A percentile compares a stretch with the other conserved stretches of the same genome.
These are phyloP conservation scores for Orius laevigatus DNA, from an alignment of 1,140 invertebrate species.

Conservation along the genomic window DNA sequence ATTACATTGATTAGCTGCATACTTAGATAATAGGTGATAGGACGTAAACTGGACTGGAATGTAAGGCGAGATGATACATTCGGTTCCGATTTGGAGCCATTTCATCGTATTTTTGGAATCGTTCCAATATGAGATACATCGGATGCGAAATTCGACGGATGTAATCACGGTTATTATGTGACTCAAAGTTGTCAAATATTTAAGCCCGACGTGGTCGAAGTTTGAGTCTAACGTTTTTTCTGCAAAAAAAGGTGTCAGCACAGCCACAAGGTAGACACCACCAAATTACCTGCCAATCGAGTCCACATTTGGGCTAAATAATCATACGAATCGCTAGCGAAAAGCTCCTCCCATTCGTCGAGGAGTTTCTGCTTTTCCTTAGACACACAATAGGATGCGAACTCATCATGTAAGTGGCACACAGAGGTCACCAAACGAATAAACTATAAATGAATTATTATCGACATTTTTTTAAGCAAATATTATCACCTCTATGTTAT, in stretches of 20 bases:
- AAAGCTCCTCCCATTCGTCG: conserved; percentile 25
- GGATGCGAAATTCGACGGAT: too few species aligned
- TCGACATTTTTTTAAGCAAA: too few species aligned
- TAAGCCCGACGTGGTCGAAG: not conserved
- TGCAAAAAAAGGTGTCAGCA: not conserved
- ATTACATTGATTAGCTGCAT: not conserved
- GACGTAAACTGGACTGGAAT: conserved; percentile 17
- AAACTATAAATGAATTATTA: conserved; percentile 7
- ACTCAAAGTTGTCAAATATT: not conserved
- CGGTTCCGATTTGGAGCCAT: too few species aligned
- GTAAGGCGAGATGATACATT: conserved; percentile 5
- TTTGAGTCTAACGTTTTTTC: too few species aligned
- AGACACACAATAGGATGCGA: not conserved
- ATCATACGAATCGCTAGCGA: conserved; percentile 22
- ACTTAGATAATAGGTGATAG: conserved; percentile 16
- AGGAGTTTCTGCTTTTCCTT: too few species aligned
- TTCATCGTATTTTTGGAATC: not conserved
- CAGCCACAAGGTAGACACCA: not conserved
- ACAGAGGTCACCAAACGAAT: conserved; percentile 5
- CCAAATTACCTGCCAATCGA: conserved; percentile 16
- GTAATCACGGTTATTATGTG: too few species aligned
- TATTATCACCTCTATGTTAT: too few species aligned
- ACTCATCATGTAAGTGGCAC: conserved; percentile 3
- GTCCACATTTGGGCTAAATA: conserved; percentile 13
- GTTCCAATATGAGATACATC: too few species aligned